phyloP scores from a whole-genome alignment of 2,113 vertebrate genomes.

The Dicerorhinus sumatrensis region DNA sequence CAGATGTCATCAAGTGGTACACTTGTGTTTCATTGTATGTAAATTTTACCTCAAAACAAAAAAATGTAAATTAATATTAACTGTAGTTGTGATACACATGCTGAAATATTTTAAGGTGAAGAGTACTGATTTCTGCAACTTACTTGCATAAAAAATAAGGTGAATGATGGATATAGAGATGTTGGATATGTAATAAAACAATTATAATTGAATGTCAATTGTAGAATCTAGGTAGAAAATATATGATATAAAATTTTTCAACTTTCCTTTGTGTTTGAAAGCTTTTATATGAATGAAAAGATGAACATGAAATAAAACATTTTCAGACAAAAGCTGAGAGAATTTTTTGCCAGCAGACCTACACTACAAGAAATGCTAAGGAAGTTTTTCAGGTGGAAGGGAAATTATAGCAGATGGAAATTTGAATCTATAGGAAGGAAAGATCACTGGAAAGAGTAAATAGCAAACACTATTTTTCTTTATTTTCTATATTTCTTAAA shows the following conservation, averaged over 20 bases:
- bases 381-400: neutral
- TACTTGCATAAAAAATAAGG: neutral
- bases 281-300: neutral
- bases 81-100: neutral
- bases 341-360: neutral
- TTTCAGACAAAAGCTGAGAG: neutral
- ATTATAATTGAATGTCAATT: neutral
- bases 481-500: constrained; percentile 3
- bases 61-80: neutral
- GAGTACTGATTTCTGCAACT: neutral
- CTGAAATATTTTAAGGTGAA: neutral
- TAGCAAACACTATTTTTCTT: neutral
- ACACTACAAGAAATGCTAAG: neutral
- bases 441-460: neutral
- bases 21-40: neutral
- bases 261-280: constrained; percentile 1
- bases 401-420: neutral
- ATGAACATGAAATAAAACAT: neutral
- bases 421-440: neutral
- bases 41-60: constrained; percentile 9
- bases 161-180: neutral
- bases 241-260: neutral
- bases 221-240: neutral
- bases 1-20: neutral
- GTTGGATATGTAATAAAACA: neutral